Evolutionary conservation across 2,888 invertebrate species (phyloP).

Genomic region (Agrochola circellaris): DNA sequence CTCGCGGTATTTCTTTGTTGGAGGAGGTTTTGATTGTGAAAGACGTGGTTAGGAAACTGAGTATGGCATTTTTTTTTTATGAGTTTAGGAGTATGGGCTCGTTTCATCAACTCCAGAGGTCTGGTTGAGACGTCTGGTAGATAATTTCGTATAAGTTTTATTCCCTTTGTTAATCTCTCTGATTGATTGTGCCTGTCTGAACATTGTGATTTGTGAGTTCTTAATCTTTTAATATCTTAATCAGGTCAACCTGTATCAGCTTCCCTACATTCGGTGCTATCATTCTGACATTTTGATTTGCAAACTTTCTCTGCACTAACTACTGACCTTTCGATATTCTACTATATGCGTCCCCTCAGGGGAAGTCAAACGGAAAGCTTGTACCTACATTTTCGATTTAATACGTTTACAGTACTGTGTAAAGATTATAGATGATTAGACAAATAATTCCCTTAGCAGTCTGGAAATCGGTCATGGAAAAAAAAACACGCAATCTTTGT

Average conservation of each 20-base stretch:
- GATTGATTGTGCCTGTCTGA: too few species aligned
- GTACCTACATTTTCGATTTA: background rate
- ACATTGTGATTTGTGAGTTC: too few species aligned
- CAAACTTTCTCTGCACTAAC: conserved; percentile 20
- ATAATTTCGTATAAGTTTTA: too few species aligned
- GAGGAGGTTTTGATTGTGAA: conserved; percentile 18
- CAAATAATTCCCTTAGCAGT: too few species aligned
- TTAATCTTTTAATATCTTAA: background rate
- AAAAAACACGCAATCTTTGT: too few species aligned
- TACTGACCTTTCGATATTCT: conserved; percentile 33
- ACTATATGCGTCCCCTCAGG: conserved; percentile 12
- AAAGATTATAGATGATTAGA: too few species aligned
- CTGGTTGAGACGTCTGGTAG: too few species aligned
- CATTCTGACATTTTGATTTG: conserved; percentile 33
- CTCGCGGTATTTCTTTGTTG: conserved; percentile 43
- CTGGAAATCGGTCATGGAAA: too few species aligned
- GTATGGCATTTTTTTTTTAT: background rate
- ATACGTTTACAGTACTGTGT: too few species aligned
- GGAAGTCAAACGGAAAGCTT: conserved; percentile 3
- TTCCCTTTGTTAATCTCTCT: too few species aligned
- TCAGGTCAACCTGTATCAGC: background rate
- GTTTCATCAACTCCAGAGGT: too few species aligned
- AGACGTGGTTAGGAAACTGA: background rate
- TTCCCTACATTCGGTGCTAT: background rate
- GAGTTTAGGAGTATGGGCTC: too few species aligned